Conservation (phyloP, 2,888 invertebrate species). For the Aleiodes leptofemur region DNA sequence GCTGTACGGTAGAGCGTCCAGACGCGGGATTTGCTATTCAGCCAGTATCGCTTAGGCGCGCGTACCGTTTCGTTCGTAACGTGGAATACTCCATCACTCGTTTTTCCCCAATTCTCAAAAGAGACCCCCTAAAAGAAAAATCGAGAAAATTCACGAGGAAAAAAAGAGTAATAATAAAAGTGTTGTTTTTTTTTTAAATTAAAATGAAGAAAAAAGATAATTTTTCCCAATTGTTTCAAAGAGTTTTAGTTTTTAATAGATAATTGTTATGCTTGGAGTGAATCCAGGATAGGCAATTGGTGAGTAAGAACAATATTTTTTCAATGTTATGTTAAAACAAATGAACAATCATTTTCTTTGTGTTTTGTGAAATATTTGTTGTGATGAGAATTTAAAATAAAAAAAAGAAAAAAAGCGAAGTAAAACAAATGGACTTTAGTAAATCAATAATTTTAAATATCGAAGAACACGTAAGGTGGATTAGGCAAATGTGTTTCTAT, state of each 20-base stretch:
- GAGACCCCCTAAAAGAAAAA: not conserved
- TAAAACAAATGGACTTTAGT: too few relatives aligned
- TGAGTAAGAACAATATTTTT: constrained; percentile 11
- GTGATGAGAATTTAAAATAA: too few relatives aligned
- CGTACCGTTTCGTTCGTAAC: constrained; percentile 61
- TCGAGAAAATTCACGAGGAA: not conserved
- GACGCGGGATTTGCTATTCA: constrained; percentile 57
- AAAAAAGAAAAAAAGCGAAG: too few relatives aligned
- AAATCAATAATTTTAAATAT: too few relatives aligned
- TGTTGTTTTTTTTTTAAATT: not conserved
- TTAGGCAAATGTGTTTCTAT: not conserved
- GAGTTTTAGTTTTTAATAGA: constrained; percentile 1
- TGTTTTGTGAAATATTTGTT: too few relatives aligned
- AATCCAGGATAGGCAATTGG: not conserved
- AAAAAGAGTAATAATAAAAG: not conserved
- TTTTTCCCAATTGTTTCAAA: constrained; percentile 7
- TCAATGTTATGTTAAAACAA: too few relatives aligned
- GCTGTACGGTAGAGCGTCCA: constrained; percentile 63
- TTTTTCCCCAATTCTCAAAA: not conserved
- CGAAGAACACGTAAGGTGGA: too few relatives aligned
- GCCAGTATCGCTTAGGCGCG: constrained; percentile 67
- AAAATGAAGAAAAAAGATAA: not conserved
- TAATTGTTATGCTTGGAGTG: constrained; percentile 12
- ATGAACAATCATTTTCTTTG: too few relatives aligned
- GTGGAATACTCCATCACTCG: constrained; percentile 10